A percentile compares a stretch with the other conserved stretches of the same genome.
Evolutionary conservation across 2,888 invertebrate species (phyloP).

Genomic region (Zhengitettix transpicula): DNA sequence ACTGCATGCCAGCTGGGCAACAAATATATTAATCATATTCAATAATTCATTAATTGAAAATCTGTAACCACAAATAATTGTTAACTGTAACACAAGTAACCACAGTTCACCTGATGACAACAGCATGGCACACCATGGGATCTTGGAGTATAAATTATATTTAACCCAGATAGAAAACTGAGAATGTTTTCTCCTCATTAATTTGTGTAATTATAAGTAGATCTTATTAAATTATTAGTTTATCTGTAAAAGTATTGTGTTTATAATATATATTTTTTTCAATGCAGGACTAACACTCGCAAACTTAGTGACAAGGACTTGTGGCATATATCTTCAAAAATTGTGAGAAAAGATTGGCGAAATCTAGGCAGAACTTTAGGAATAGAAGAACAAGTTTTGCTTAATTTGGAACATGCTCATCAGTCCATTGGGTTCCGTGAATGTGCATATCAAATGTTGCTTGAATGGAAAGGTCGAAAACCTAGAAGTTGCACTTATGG

Average conservation of each 20-base stretch:
- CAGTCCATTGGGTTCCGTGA: slow-evolving; percentile 16
- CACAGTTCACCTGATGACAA: too few relatives aligned
- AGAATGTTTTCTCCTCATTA: too few relatives aligned
- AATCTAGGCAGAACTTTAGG: slow-evolving; percentile 16
- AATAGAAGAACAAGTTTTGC: slow-evolving; percentile 15
- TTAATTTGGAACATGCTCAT: slow-evolving; percentile 15
- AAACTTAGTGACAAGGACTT: slow-evolving; percentile 15
- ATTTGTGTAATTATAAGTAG: not conserved
- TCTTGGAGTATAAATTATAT: too few relatives aligned
- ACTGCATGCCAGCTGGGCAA: too few relatives aligned
- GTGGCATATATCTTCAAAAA: slow-evolving; percentile 16
- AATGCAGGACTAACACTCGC: slow-evolving; percentile 12
- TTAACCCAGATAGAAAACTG: too few relatives aligned
- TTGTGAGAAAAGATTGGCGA: slow-evolving; percentile 16
- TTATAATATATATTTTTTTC: not conserved
- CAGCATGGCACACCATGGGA: too few relatives aligned
- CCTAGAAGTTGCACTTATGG: slow-evolving; percentile 18
- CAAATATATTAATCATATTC: too few relatives aligned
- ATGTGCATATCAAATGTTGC: slow-evolving; percentile 19
- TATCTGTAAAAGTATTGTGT: too few relatives aligned
- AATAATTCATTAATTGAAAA: too few relatives aligned
- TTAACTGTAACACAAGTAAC: too few relatives aligned
- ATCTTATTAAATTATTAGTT: not conserved
- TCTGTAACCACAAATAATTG: too few relatives aligned
- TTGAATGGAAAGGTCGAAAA: slow-evolving; percentile 16